Evolutionary conservation across 2,888 invertebrate genomes (phyloP).

Genomic region (Nomada hirtipes): DNA sequence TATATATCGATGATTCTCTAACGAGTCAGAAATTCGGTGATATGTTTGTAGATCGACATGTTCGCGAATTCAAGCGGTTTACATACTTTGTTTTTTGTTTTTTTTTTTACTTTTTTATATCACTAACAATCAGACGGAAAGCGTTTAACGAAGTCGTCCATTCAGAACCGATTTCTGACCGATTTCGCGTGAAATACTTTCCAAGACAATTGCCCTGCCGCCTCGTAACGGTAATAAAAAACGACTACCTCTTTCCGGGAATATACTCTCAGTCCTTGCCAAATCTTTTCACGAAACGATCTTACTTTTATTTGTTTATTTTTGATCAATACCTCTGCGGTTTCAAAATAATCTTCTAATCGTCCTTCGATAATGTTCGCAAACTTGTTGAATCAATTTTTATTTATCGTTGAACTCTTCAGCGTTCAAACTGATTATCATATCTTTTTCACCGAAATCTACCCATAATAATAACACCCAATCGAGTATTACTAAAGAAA

Average conservation of each 20-base stretch:
- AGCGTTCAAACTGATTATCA: neutral
- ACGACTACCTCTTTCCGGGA: constrained; percentile 11
- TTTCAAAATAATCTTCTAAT: no score
- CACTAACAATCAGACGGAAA: constrained; percentile 38
- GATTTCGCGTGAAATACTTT: constrained; percentile 4
- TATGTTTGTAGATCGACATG: constrained; percentile 50
- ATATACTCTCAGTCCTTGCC: neutral
- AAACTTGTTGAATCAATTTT: no score
- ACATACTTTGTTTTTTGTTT: constrained; percentile 22
- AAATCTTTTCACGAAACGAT: neutral
- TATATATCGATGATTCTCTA: constrained; percentile 39
- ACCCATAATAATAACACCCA: no score
- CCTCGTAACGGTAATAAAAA: constrained; percentile 50
- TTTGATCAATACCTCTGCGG: no score
- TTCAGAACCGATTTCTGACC: neutral
- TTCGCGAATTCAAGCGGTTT: constrained; percentile 41
- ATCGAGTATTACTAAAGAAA: no score
- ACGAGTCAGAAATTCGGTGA: constrained; percentile 55
- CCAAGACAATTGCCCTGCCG: constrained; percentile 42
- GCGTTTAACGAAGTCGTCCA: constrained; percentile 38
- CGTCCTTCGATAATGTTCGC: no score
- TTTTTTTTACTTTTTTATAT: neutral
- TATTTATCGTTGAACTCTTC: neutral
- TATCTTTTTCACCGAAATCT: neutral
- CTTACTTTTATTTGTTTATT: no score